Evolutionary conservation across 2,797 vertebrate genomes (phyloP), one percentile per base, ranked within the genome.

Genomic region (Pseudochromis fuscus): DNA sequence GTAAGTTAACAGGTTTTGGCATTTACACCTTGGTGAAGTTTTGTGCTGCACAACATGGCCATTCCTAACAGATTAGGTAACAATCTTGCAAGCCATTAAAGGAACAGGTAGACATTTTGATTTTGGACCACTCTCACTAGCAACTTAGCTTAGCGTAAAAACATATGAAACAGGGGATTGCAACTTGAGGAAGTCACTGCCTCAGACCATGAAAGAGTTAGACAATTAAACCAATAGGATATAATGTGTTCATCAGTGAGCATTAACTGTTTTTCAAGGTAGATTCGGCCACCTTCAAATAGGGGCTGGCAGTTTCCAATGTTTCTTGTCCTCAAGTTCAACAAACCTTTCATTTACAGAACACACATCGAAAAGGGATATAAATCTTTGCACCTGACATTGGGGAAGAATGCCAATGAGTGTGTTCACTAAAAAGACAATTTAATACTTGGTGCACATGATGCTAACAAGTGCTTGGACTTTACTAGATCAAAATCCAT

Each of bases 1-100:
- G 21, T 59, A 56, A 71, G n/a, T 77, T 72, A 33, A 62, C 30
- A 1, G n/a, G 42, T 77, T 73, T 45, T 53, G 31, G 37, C 30
- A 45, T 44, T 74, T 1, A 11, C 30, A 59, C 58, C 65, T 61
- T 19, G 9, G 19, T 48, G 13, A 28, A 33, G 58, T 37, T 12
- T 44, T 11, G 19, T 44, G 40, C 40, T n/a, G 35, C 28, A 60
- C 51, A 50, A 72, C 38, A 8, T 0, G 28, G 48, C 40, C 24
- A 30, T 62, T 80, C 18, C 25, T 37, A 27, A 24, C 19, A 62
- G 15, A 65, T 28, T n/a, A 72, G 15, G 44, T 23, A 18, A 56
- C 24, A 23, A 23, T 56, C 8, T n/a, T 13, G 27, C 30, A 19
- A 67, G 44, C 16, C 7, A 15, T 30, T 50, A 21, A 40, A 25